Base-by-base conservation (phyloP, 2,113 vertebrate genomes). In the Takifugu bimaculatus region DNA sequence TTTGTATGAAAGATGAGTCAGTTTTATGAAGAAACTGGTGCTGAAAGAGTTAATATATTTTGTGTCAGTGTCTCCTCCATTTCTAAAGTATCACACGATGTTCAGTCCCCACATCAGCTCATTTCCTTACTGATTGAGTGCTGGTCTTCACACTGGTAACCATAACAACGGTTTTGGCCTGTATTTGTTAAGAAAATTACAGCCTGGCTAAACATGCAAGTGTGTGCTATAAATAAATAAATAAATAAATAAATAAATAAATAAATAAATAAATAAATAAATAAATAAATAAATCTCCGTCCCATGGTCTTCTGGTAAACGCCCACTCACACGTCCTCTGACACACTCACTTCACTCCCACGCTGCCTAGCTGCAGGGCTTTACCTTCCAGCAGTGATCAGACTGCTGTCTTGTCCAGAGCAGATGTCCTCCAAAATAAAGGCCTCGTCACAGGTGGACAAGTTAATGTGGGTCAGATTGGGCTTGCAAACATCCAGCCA, bases 401-500 rank as follows among this genome's bases (percentile, higher is more conserved):
- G 84, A 13, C 81, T 91, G 4, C 81, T 73, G 85, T 98, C 96
- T 50, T 92, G 85, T 82, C 96, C 97, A 26, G 97, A 95, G 85
- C 97, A 99, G 87, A 98, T 96, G 62, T 98, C 97, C 75, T 98
- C 95, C 72, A 97, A 91, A 68, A 99, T 94, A 54, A 96, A 98
- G 10, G 95, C 94, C 71, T 96, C 95, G 55, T 96, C 94, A 74
- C 97, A 99, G 62, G 60, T 82, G 54, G 95, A 93, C 49, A 96
- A 89, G 39, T 97, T 98, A 49, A 98, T 90, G 64, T 94, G 93
- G 54, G 96, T 98, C 64, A 97, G 91, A 77, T 99, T 99, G 69
- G 96, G 97, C 82, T 97, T 98, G 85, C 97, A 99, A 57, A 99
- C 97, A 14, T 95, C 96, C 80, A 99, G 86, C 88, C 97, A 99